These are phyloP conservation scores for Nicator chloris DNA, from an alignment of 2,113 vertebrate species.

Conservation along the genomic window DNA sequence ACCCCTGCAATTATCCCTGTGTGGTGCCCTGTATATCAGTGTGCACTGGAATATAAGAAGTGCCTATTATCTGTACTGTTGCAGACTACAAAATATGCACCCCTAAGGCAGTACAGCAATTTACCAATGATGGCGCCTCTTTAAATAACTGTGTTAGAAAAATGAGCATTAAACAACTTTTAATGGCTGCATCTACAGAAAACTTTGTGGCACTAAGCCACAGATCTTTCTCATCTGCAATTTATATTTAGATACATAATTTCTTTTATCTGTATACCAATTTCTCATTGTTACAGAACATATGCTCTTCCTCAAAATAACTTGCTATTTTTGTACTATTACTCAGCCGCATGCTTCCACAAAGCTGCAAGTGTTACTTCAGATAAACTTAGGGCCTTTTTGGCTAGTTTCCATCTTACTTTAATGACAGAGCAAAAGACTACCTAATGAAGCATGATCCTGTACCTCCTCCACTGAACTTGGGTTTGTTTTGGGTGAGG, in stretches of 20 bases:
- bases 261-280: conserved; percentile 66
- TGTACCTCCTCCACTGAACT: neutral
- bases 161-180: conserved; percentile 1
- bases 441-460: neutral
- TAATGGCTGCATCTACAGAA: neutral
- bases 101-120: neutral
- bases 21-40: neutral
- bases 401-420: conserved; percentile 37
- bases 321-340: conserved; percentile 75
- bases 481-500: neutral
- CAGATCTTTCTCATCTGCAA: conserved; percentile 27
- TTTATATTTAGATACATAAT: conserved; percentile 55
- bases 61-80: neutral
- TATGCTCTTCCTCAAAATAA: conserved; percentile 79
- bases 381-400: conserved; percentile 68
- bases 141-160: conserved; percentile 1
- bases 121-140: neutral
- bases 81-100: neutral
- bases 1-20: neutral
- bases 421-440: neutral
- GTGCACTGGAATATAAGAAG: neutral
- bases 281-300: conserved; percentile 74
- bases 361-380: conserved; percentile 72
- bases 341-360: conserved; percentile 71
- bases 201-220: neutral